Conservation (phyloP, 2,113 vertebrate genomes). For the Sitta europaea region DNA sequence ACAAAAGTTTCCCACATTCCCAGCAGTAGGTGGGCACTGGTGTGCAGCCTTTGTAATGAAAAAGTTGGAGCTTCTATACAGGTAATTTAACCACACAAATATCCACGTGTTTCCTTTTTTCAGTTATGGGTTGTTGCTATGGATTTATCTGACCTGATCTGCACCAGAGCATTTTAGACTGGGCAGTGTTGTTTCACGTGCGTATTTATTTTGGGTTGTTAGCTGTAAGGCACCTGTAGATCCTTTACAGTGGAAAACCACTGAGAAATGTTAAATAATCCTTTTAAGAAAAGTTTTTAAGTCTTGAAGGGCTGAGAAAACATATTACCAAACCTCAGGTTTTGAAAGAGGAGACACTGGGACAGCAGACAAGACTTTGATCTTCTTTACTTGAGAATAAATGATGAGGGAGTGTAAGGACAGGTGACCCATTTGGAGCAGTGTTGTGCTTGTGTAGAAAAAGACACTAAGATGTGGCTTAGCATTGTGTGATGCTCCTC, state of each 20-base stretch:
- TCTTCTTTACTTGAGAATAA: neutral
- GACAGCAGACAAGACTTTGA: neutral
- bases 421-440: neutral
- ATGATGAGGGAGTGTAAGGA: neutral
- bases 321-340: neutral
- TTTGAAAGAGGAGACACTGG: neutral
- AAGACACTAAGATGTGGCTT: neutral
- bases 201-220: neutral
- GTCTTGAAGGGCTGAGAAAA: neutral
- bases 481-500: neutral
- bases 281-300: neutral
- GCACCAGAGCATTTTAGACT: neutral
- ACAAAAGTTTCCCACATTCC: slow-evolving; percentile 99
- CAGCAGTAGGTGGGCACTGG: slow-evolving; percentile 92
- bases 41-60: slow-evolving; percentile 94
- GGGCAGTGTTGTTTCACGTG: neutral
- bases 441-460: neutral
- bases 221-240: neutral
- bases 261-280: neutral
- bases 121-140: neutral
- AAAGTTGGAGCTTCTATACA: slow-evolving; percentile 96
- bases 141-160: neutral
- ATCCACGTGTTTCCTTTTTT: neutral
- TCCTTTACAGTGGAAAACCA: neutral
- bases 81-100: slow-evolving; percentile 61